Percentiles rank a stretch among this genome's conserved stretches.
Evolutionary conservation across 2,113 vertebrate genomes (phyloP).

Genomic region (Aptenodytes patagonicus): DNA sequence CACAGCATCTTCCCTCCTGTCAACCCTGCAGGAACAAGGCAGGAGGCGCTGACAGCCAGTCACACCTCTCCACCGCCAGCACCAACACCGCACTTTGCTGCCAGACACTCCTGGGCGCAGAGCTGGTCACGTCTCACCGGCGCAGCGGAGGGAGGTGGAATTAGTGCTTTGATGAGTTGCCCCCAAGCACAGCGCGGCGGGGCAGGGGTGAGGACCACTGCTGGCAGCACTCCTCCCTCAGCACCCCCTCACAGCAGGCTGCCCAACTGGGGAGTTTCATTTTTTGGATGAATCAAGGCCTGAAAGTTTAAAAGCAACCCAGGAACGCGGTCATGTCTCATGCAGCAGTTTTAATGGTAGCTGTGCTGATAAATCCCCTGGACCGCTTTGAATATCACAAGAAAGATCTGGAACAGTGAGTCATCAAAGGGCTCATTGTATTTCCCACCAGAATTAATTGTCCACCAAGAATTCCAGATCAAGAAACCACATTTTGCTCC

Average conservation of each 20-base stretch:
- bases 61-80: background rate
- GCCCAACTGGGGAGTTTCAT: background rate
- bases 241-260: background rate
- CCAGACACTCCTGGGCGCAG: background rate
- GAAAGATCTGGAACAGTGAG: background rate
- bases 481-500: background rate
- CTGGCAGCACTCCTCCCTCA: background rate
- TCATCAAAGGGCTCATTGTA: background rate
- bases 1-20: background rate
- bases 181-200: background rate
- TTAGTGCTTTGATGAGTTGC: background rate
- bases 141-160: background rate
- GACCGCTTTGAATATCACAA: background rate
- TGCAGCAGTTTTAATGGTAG: background rate
- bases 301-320: background rate
- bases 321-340: background rate
- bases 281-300: background rate
- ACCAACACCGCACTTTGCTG: rapidly evolving
- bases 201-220: background rate
- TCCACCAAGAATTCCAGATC: background rate
- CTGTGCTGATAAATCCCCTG: background rate
- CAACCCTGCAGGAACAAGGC: background rate
- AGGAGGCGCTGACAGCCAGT: rapidly evolving
- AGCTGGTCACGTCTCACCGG: background rate
- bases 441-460: background rate